phyloP scores from a whole-genome alignment of 2,888 invertebrate species.

The Phragmatobia fuliginosa region DNA sequence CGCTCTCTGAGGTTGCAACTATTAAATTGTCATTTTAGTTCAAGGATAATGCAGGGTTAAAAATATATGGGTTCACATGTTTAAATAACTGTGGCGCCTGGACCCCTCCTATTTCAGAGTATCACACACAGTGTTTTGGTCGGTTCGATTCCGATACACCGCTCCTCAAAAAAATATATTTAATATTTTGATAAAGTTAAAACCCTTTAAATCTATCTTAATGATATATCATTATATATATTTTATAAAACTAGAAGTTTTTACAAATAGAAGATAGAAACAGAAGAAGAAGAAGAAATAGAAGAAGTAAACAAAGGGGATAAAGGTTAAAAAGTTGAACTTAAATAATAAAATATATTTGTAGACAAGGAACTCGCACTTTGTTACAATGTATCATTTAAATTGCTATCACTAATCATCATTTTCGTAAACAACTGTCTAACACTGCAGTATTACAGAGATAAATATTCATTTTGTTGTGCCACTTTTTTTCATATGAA shows the following conservation, averaged over 20 bases:
- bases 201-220: no score
- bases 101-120: no score
- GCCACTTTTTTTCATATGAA: conserved; percentile 29
- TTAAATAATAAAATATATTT: not conserved
- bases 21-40: not conserved
- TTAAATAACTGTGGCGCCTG: no score
- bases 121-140: no score
- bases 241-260: no score
- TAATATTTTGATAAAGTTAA: no score
- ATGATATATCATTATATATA: no score
- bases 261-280: no score
- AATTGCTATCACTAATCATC: conserved; percentile 66
- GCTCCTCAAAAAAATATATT: no score
- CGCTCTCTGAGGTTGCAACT: no score
- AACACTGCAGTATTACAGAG: conserved; percentile 52
- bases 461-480: conserved; percentile 53
- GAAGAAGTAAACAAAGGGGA: not conserved
- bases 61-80: no score
- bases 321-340: not conserved
- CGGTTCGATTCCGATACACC: no score
- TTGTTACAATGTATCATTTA: conserved; percentile 57
- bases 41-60: not conserved
- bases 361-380: not conserved
- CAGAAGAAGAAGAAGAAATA: not conserved
- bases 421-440: conserved; percentile 56